Evolutionary conservation across 2,888 invertebrate genomes (phyloP).

Genomic region (Latrodectus elegans): DNA sequence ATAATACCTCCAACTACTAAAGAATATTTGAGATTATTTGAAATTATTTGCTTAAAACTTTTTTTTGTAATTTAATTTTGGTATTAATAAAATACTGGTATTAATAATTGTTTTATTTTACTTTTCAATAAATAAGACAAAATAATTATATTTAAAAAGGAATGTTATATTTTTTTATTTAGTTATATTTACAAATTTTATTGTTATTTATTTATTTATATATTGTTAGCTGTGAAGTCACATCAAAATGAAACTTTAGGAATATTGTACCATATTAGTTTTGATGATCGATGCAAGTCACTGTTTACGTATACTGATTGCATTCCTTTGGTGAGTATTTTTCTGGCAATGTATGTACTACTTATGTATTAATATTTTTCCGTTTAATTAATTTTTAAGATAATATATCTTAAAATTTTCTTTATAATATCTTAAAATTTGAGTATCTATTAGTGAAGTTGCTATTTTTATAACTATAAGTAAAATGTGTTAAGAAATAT

Average conservation of each 20-base stretch:
- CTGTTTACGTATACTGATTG: slow-evolving; percentile 96
- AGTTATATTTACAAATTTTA: neutral
- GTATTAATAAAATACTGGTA: no score
- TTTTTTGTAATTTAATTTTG: no score
- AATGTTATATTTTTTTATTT: neutral
- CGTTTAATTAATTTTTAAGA: neutral
- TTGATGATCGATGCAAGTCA: slow-evolving; percentile 94
- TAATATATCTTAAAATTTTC: no score
- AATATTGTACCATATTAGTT: slow-evolving; percentile 90
- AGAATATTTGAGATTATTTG: no score
- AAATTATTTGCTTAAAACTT: no score
- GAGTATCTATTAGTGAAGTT: no score
- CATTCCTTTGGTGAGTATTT: slow-evolving; percentile 80
- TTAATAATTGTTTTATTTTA: no score
- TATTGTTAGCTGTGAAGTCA: slow-evolving; percentile 74
- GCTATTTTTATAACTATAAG: no score
- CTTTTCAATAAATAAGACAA: neutral
- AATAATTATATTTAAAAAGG: no score
- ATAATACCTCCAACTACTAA: no score
- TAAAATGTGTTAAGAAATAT: no score
- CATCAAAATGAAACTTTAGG: slow-evolving; percentile 75
- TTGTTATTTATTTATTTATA: neutral
- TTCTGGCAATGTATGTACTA: neutral
- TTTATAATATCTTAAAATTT: no score
- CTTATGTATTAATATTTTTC: neutral